A percentile compares a stretch with the other conserved stretches of the same genome.
Evolutionary conservation across 2,113 vertebrate genomes (phyloP).

Genomic region (Tiliqua scincoides): DNA sequence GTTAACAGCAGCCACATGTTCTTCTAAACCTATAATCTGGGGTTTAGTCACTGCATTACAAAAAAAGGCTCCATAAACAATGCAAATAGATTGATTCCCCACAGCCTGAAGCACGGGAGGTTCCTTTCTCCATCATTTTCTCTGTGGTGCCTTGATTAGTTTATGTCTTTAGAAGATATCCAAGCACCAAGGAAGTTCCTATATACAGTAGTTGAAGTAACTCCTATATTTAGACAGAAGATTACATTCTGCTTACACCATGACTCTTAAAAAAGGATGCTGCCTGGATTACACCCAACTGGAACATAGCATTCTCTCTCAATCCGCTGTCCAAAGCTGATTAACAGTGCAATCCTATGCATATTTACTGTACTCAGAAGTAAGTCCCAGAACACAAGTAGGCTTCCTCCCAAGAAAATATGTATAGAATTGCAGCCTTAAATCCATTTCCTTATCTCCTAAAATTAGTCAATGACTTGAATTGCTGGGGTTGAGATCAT

Average conservation of each 20-base stretch:
- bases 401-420: not conserved
- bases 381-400: too few species aligned
- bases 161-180: constrained; percentile 14
- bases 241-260: not conserved
- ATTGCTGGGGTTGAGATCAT: not conserved
- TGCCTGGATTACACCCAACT: not conserved
- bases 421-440: not conserved
- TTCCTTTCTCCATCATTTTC: not conserved
- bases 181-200: constrained; percentile 1
- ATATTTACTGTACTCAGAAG: too few species aligned
- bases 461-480: not conserved
- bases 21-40: not conserved
- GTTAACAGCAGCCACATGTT: not conserved
- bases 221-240: not conserved
- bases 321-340: not conserved
- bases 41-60: constrained; percentile 13
- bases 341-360: not conserved
- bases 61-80: constrained; percentile 25
- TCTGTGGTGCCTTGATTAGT: not conserved
- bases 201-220: not conserved
- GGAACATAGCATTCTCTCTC: not conserved
- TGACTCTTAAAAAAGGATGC: not conserved
- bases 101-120: not conserved
- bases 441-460: not conserved
- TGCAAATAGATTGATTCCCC: constrained; percentile 29